A percentile compares a stretch with the other conserved stretches of the same genome.
Conservation (phyloP, 2,113 vertebrate species). For the Mystacornis crossleyi region DNA sequence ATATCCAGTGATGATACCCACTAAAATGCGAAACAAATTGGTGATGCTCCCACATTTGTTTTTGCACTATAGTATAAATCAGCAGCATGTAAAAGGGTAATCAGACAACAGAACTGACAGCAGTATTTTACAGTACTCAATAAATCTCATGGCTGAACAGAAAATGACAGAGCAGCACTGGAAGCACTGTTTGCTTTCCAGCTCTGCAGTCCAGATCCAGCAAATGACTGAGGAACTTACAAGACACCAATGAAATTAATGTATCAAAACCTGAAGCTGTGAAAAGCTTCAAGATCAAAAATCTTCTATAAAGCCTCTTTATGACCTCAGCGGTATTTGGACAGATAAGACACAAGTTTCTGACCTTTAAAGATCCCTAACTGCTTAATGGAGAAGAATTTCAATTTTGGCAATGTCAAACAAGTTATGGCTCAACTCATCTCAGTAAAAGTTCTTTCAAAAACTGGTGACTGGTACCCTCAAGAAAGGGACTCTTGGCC, state of each 20-base stretch:
- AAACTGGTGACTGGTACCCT: not conserved
- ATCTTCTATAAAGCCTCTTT: not conserved
- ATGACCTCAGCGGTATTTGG: not conserved
- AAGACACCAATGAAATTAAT: not conserved
- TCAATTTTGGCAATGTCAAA: not conserved
- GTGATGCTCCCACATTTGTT: constrained; percentile 10
- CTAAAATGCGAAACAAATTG: not conserved
- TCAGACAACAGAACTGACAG: constrained; percentile 11
- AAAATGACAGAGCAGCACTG: not conserved
- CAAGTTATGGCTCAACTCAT: not conserved
- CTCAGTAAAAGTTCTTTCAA: not conserved
- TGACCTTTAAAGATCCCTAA: not conserved
- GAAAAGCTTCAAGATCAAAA: not conserved
- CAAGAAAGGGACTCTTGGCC: not conserved
- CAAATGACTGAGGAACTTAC: not conserved
- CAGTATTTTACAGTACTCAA: not conserved
- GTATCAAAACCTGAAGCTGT: not conserved
- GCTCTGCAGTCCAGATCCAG: not conserved
- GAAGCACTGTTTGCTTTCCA: not conserved
- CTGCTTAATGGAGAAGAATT: not conserved
- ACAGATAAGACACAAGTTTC: not conserved
- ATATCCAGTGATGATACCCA: not conserved
- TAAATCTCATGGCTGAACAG: constrained; percentile 12
- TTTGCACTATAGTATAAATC: constrained; percentile 15
- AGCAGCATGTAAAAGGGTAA: not conserved